phyloP scores from a whole-genome alignment of 2,113 vertebrate species.

The Chloroceryle aenea region DNA sequence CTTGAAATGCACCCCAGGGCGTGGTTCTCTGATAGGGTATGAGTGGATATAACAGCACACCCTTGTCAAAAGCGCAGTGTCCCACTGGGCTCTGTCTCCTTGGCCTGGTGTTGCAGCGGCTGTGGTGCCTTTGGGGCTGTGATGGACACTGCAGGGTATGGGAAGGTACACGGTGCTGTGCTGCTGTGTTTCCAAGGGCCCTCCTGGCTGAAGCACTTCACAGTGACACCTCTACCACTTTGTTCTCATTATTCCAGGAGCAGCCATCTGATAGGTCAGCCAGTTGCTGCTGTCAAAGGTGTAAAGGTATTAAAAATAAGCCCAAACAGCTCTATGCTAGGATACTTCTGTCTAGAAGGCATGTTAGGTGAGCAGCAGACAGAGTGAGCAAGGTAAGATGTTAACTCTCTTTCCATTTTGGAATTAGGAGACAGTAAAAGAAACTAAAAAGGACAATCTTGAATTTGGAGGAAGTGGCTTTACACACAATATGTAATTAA shows the following conservation, averaged over 20 bases:
- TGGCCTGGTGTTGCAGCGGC: not conserved
- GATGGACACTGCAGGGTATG: not conserved
- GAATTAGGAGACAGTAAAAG: not conserved
- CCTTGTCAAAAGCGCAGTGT: not conserved
- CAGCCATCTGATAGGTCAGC: not conserved
- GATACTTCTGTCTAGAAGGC: not conserved
- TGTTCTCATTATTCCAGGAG: not conserved
- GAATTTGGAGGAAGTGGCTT: slow-evolving; percentile 59
- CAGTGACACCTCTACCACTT: not conserved
- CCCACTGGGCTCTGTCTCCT: not conserved
- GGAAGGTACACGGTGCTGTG: fast-evolving
- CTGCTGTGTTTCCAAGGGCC: not conserved
- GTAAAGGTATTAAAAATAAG: not conserved
- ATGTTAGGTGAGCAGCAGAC: not conserved
- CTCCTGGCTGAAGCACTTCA: not conserved
- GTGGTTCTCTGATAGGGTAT: not conserved
- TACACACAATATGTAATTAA: slow-evolving; percentile 59
- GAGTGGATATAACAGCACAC: not conserved
- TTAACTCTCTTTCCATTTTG: not conserved
- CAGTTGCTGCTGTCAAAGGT: not conserved
- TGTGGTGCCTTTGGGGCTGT: not conserved
- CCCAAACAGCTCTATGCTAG: not conserved
- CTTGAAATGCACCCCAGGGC: not conserved
- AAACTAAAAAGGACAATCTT: not conserved
- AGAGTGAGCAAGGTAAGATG: not conserved